Evolutionary conservation across 1,140 invertebrate genomes (phyloP).

Genomic region (Pseudomyrmex sp.): DNA sequence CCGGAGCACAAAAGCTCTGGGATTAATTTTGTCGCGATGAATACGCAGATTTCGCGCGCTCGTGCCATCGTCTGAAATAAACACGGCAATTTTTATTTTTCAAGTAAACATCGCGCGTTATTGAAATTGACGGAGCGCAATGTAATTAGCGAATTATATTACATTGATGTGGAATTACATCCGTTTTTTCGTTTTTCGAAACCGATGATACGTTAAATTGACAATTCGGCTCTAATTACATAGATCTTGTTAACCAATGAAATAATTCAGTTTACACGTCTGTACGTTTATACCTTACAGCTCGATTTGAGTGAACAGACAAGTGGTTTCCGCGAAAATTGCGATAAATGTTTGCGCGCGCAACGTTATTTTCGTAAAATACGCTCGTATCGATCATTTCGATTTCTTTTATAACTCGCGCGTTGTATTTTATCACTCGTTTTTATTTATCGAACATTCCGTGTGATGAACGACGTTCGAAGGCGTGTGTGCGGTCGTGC

Average conservation of each 20-base stretch:
- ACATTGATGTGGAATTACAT: neutral
- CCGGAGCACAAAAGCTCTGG: neutral
- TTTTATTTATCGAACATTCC: neutral
- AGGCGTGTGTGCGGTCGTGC: neutral
- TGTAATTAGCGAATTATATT: neutral
- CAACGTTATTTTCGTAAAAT: neutral
- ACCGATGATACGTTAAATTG: neutral
- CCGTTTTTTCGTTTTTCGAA: neutral
- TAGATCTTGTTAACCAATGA: conserved; percentile 1
- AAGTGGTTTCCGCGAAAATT: neutral
- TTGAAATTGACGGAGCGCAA: neutral
- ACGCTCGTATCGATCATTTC: neutral
- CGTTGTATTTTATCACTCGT: neutral
- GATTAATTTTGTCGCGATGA: conserved; percentile 43
- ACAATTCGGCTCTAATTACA: neutral
- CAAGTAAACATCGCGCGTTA: neutral
- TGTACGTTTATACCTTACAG: neutral
- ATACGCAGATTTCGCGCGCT: conserved; percentile 24
- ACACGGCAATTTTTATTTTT: neutral
- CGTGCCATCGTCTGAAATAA: neutral
- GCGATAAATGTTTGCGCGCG: neutral
- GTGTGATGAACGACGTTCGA: conserved; percentile 21
- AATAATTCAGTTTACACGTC: neutral
- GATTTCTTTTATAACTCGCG: neutral
- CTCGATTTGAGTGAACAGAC: neutral